Evolutionary conservation across 1,140 invertebrate genomes (phyloP).

Genomic region (Aphelenchoides fujianensis): DNA sequence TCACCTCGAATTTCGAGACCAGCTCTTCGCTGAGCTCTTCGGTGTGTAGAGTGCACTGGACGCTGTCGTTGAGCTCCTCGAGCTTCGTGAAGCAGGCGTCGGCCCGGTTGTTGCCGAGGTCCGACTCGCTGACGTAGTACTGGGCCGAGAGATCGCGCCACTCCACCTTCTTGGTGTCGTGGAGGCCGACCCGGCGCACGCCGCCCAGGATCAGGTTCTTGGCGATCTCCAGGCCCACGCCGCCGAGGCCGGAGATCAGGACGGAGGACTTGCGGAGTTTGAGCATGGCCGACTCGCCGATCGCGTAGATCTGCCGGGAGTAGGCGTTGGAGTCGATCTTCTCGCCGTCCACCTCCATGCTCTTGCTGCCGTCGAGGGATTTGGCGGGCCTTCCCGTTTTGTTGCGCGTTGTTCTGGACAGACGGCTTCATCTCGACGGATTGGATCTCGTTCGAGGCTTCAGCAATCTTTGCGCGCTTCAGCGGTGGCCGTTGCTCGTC

Average conservation of each 20-base stretch:
- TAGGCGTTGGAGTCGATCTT: not conserved
- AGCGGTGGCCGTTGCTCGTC: not conserved
- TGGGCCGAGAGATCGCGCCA: conserved; percentile 69
- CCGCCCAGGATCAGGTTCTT: conserved; percentile 97
- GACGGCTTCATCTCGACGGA: not conserved
- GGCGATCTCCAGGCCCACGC: conserved; percentile 92
- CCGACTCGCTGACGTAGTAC: conserved; percentile 81
- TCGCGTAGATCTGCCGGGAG: conserved; percentile 37
- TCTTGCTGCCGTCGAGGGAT: not conserved
- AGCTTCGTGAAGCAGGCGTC: conserved; percentile 75
- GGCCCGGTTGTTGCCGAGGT: conserved; percentile 84
- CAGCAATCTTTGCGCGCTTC: not conserved
- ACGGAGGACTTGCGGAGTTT: conserved; percentile 64
- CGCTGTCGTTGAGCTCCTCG: conserved; percentile 88
- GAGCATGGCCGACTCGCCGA: conserved; percentile 60
- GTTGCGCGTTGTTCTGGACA: not conserved
- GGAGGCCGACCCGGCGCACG: conserved; percentile 92
- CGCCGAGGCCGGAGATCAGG: conserved; percentile 88
- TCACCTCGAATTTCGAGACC: conserved; percentile 73
- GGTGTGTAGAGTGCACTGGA: conserved; percentile 73
- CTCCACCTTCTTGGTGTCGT: conserved; percentile 69
- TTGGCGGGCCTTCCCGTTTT: no score
- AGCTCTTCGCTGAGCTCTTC: conserved; percentile 76
- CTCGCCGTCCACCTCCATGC: not conserved
- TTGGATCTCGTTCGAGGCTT: not conserved